A percentile compares a stretch with the other conserved stretches of the same genome.
Conservation (phyloP, 53 echinoderm and acorn worm genomes). For the Echinarachnius parma region DNA sequence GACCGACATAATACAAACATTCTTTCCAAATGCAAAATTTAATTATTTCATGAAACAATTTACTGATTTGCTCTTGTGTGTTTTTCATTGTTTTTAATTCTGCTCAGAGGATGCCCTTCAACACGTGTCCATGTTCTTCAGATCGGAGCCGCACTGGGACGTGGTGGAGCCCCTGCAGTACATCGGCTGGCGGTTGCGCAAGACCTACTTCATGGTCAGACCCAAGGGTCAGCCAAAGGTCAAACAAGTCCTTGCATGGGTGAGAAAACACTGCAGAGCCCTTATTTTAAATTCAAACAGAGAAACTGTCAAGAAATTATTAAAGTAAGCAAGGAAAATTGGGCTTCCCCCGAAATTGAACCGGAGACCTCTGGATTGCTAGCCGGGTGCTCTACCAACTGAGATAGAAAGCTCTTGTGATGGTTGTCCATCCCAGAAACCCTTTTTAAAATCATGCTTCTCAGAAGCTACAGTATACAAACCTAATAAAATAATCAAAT, state of each 20-base stretch:
- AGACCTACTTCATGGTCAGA: conserved; percentile 89
- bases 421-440: no score
- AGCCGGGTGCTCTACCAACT: no score
- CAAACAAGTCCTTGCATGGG: conserved; percentile 94
- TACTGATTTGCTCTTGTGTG: neutral
- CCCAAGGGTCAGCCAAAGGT: conserved; percentile 98
- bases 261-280: no score
- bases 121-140: conserved; percentile 98
- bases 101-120: conserved; percentile 87
- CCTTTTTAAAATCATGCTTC: no score
- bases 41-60: neutral
- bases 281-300: no score
- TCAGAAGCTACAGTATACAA: no score
- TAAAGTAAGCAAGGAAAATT: no score
- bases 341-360: no score
- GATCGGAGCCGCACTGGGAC: conserved; percentile 99
- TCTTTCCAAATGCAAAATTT: neutral
- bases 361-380: no score
- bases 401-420: no score
- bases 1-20: neutral
- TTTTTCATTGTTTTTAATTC: neutral
- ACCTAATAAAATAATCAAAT: no score
- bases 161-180: conserved; percentile 92
- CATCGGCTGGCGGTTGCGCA: conserved; percentile 91
- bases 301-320: no score